Evolutionary conservation across 1,140 invertebrate genomes (phyloP), one percentile per base, ranked within the genome.

Genomic region (Leucophenga varia): DNA sequence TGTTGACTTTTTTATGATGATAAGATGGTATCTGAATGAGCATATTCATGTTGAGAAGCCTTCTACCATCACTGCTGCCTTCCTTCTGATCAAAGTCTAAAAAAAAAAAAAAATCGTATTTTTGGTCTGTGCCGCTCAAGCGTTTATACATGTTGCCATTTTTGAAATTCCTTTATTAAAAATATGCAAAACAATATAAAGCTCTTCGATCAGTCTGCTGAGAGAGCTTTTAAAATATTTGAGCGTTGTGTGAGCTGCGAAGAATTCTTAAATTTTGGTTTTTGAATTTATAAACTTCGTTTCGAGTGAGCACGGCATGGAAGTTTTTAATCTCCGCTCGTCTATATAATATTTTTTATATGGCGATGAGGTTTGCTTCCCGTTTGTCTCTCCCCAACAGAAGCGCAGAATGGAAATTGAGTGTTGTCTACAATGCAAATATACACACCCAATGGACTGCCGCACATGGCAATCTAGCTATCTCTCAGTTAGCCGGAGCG

Each of bases 161-260:
- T n/a, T n/a, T n/a, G n/a, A n/a, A n/a, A n/a, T n/a, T n/a, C n/a
- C n/a, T n/a, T 57, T 50, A 59, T 43, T 70, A 59, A 71, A 59
- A 71, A 65, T 52, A 30, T 49, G 19, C 54, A 53, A 55, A 43
- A 35, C 61, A 45, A 31, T 34, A 57, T 49, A 75, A 70, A 84
- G 82, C 82, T 84, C 83, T 86, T 84, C 81, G 79, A 80, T 85
- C 80, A 65, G 68, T 57, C 53, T 65, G 68, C 70, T 79, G 84
- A 79, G 82, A 86, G 83, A 79, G 81, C 77, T 75, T 72, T 74
- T 64, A 31, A 74, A 74, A 70, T 64, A 49, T 44, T 56, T 75
- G 36, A 43, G 72, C 74, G 76, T 79, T 75, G 75, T 68, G 57
- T 61, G 54, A 64, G 63, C 77, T 70, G 68, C 16, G 13, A 50